Evolutionary conservation across 1,140 invertebrate genomes (phyloP), one percentile per base, ranked within the genome.

Genomic region (Neodiprion pinetum): DNA sequence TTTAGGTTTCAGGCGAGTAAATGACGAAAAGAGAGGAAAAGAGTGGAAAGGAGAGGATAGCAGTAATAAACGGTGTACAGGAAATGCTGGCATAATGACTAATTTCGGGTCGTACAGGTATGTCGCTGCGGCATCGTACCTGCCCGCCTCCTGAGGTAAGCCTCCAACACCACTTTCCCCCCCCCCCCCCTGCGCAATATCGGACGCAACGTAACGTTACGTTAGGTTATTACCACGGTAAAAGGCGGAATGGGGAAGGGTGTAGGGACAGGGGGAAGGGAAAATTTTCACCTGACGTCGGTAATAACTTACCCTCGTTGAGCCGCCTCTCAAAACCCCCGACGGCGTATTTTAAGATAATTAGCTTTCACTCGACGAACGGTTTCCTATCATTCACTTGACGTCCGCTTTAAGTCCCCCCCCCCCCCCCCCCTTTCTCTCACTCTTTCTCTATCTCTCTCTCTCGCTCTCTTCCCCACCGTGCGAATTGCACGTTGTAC

Each of bases 271-370:
- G 28, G 28, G 28, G 28, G 28, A 5, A 5, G 28, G 28, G 28
- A 5, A 48, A 70, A 48, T 48, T 67, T 71, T 71, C 70, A 17
- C 70, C 23, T 71, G 48, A 71, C 48, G 70, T 49, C 70, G n/a
- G 70, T 23, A 14, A 71, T 71, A 71, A 71, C 70, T 71, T 71
- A 71, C 12, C 21, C 5, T 12, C 21, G 23, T 14, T 14, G 68
- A 17, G 11, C 53, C n/a, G 68, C 14, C 28, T 40, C 14, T 50
- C 23, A 23, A 17, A 50, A 71, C n/a, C n/a, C 12, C 48, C 70
- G 14, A 12, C 14, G 48, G 48, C 70, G 40, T 49, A 71, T 71
- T 71, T 71, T 50, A 50, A 50, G 70, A 71, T 71, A 71, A 71
- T 71, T 71, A 71, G 40, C 48, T 71, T 50, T 50, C 70, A 14